Conservation (phyloP, 2,113 vertebrate genomes). For the Melanerpes formicivorus region DNA sequence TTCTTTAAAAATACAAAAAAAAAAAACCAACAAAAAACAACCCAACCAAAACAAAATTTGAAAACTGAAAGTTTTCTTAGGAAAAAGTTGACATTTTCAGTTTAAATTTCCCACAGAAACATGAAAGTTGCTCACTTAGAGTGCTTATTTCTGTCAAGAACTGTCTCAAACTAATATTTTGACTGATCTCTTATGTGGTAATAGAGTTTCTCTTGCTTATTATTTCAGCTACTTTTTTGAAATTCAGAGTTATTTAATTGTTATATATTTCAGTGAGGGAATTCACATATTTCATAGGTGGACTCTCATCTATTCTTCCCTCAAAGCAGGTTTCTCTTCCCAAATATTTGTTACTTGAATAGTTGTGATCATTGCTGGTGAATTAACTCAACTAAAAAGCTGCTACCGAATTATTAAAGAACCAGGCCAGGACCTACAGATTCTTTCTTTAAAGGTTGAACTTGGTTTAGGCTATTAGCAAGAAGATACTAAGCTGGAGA, state of each 20-base stretch:
- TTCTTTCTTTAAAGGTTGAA: background rate
- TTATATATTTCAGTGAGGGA: background rate
- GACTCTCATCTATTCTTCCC: background rate
- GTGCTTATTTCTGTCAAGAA: background rate
- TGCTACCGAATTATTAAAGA: background rate
- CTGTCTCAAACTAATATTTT: background rate
- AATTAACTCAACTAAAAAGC: background rate
- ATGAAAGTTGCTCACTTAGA: background rate
- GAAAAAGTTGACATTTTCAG: background rate
- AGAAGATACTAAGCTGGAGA: background rate
- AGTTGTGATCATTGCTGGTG: background rate
- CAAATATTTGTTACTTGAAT: background rate
- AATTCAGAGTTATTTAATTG: background rate
- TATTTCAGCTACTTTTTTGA: background rate
- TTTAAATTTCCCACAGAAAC: background rate
- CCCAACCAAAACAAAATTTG: background rate
- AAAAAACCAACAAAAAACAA: too few relatives aligned
- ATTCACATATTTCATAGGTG: background rate
- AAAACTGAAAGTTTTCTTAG: background rate
- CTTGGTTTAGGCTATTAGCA: background rate
- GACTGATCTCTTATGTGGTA: background rate
- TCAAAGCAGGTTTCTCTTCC: background rate
- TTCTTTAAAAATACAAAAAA: background rate
- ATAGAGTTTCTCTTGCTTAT: background rate
- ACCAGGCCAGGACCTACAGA: background rate